Evolutionary conservation across 1,140 invertebrate genomes (phyloP).

Genomic region (Trichogramma pretiosum): DNA sequence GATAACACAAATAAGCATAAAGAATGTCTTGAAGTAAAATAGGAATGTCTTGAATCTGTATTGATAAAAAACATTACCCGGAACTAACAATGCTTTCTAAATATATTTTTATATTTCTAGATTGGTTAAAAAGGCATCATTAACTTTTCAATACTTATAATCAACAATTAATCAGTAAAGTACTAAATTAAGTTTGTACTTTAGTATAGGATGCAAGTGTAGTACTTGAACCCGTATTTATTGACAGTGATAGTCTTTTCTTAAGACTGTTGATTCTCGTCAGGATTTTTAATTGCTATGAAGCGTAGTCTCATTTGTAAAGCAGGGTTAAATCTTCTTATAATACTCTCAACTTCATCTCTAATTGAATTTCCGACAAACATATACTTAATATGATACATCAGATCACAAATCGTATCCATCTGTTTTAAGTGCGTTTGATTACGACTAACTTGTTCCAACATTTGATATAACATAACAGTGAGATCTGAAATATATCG

Average conservation of each 20-base stretch:
- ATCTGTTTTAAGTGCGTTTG: conserved; percentile 72
- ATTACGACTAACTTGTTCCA: conserved; percentile 79
- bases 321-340: conserved; percentile 72
- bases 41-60: conserved; percentile 7
- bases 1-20: background rate
- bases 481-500: conserved; percentile 77
- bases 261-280: conserved; percentile 60
- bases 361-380: conserved; percentile 94
- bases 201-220: too few species aligned
- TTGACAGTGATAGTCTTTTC: background rate
- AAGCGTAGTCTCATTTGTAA: conserved; percentile 83
- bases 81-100: too few species aligned
- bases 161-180: conserved; percentile 2
- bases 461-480: conserved; percentile 77
- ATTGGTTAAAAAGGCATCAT: background rate
- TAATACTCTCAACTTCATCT: conserved; percentile 81
- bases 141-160: background rate
- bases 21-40: conserved; percentile 9
- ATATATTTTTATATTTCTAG: too few species aligned
- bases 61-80: conserved; percentile 17
- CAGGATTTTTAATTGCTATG: conserved; percentile 80
- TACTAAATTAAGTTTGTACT: conserved; percentile 14
- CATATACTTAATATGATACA: conserved; percentile 92
- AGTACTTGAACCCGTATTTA: too few species aligned
- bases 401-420: conserved; percentile 87